These are phyloP conservation scores for Stenichneumon culpator DNA, from an alignment of 2,888 invertebrate species.

Conservation along the genomic window DNA sequence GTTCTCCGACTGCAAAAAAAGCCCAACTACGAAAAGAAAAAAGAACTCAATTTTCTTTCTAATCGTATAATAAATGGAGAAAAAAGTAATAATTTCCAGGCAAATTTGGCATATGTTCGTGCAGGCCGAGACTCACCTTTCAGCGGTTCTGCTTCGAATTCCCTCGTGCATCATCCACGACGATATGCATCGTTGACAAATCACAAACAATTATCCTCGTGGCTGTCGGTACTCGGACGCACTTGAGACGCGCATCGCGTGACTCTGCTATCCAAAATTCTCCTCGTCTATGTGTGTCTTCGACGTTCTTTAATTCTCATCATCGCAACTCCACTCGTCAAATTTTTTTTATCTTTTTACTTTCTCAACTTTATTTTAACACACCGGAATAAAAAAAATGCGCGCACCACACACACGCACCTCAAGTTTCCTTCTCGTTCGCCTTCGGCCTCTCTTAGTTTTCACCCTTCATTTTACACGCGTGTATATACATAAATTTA, in stretches of 20 bases:
- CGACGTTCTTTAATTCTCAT: background rate
- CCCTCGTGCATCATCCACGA: slow-evolving; percentile 51
- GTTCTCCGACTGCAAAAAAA: background rate
- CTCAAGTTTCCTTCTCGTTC: background rate
- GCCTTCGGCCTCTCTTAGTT: background rate
- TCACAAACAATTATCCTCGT: slow-evolving; percentile 58
- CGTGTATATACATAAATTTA: background rate
- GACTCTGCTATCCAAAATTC: slow-evolving; percentile 13
- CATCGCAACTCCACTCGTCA: background rate
- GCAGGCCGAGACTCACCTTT: slow-evolving; percentile 50
- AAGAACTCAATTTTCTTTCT: background rate
- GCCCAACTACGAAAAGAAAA: background rate
- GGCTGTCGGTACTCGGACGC: slow-evolving; percentile 10
- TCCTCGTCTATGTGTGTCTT: background rate
- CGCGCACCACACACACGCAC: background rate
- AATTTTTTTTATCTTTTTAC: background rate
- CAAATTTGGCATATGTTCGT: background rate
- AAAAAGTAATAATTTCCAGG: background rate
- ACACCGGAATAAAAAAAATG: background rate
- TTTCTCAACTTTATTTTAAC: background rate
- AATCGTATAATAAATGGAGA: background rate
- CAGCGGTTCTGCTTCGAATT: slow-evolving; percentile 39
- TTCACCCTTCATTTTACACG: background rate
- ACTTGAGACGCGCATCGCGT: slow-evolving; percentile 36
- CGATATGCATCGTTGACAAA: slow-evolving; percentile 27